phyloP scores from a whole-genome alignment of 2,113 vertebrate genomes.

The Sphyrna mokarran region DNA sequence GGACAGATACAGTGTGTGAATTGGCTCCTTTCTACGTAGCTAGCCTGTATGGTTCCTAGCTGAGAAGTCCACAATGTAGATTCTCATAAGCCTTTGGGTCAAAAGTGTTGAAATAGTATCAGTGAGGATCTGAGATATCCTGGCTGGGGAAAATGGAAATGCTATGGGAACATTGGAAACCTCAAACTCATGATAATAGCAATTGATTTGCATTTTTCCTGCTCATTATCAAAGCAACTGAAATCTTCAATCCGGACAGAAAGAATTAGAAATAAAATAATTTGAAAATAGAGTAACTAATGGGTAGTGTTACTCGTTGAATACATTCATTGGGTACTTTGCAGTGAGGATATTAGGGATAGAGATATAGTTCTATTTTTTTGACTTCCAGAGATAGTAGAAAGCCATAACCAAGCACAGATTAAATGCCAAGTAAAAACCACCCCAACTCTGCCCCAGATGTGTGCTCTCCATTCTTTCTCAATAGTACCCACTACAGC shows the following conservation, averaged over 20 bases:
- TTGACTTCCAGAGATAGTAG: background rate
- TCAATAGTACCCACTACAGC: background rate
- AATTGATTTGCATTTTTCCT: background rate
- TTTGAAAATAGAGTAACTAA: background rate
- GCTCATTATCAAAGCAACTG: background rate
- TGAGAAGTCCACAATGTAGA: background rate
- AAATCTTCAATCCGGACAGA: background rate
- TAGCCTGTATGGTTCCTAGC: background rate
- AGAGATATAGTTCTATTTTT: background rate
- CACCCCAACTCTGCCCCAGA: background rate
- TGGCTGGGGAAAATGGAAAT: background rate
- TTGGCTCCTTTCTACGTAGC: background rate
- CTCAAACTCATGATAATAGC: background rate
- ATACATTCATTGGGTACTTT: background rate
- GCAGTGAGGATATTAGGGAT: background rate
- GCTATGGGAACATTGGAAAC: background rate
- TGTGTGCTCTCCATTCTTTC: background rate
- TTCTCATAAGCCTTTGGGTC: background rate
- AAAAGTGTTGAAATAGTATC: background rate
- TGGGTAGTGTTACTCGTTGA: background rate
- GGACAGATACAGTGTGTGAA: background rate
- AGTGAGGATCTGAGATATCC: background rate
- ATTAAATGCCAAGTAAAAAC: background rate
- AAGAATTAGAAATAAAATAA: background rate
- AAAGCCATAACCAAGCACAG: background rate